Evolutionary conservation across 2,888 invertebrate genomes (phyloP), one percentile per base, ranked within the genome.

Genomic region (Cheilosia vernalis): DNA sequence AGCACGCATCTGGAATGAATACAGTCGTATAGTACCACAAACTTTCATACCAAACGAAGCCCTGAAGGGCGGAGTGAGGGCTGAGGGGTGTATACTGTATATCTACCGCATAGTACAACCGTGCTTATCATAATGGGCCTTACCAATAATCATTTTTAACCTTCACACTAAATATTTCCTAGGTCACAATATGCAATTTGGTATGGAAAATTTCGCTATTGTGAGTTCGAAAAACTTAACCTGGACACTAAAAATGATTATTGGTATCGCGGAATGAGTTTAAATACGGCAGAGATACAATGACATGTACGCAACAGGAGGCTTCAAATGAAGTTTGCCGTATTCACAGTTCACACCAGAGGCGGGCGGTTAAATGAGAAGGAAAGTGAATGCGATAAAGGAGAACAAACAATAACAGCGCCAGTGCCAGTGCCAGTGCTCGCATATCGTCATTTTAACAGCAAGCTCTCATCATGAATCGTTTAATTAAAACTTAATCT

Each of bases 51-150:
- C 49, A 6, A 49, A 42, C 49, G 27, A 49, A 42, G 30, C 51
- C 53, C 30, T 66, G 55, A 40, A 66, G 66, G 61, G 60, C 44
- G 66, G 47, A 33, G 15, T 17, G 40, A 47, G n/a, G 27, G 17
- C 5, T 7, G 21, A 15, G 9, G 42, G 17, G n/a, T 0, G 10
- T 40, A 4, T 40, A 40, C 1, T n/a, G 15, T 4, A 10, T 44
- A 44, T 21, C 7, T 56, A 15, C 30, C n/a, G 80, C 51, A n/a
- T n/a, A 9, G n/a, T n/a, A 17, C 17, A 19, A 19, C 17, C 17
- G 64, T 70, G 76, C 66, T 81, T 81, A 85, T 76, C 85, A 85
- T 85, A 85, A 85, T n/a, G n/a, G n/a, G n/a, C n/a, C n/a, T n/a
- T n/a, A n/a, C n/a, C n/a, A n/a, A n/a, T n/a, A n/a, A n/a, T n/a